Percentiles rank a stretch among this genome's conserved stretches.
These are phyloP conservation scores for Psittacus erithacus DNA, from an alignment of 2,113 vertebrate species.

Conservation along the genomic window DNA sequence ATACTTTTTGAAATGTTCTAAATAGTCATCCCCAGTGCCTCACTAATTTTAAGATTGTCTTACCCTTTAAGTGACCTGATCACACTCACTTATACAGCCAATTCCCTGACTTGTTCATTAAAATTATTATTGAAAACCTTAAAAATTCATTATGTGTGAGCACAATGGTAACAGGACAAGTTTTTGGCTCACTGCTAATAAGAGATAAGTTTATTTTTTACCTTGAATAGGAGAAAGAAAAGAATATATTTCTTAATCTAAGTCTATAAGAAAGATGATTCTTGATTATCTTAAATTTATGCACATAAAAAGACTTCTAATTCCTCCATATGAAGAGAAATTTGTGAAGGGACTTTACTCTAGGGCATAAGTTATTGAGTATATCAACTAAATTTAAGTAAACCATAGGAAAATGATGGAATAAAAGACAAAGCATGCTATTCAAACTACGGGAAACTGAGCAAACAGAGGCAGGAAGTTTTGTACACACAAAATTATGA, in stretches of 20 bases:
- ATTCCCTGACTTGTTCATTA: conserved; percentile 65
- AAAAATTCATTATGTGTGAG: conserved; percentile 67
- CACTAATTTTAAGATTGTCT: conserved; percentile 38
- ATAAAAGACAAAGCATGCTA: not conserved
- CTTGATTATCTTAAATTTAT: not conserved
- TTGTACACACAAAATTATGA: not conserved
- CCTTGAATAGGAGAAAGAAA: conserved; percentile 22
- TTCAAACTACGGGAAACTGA: not conserved
- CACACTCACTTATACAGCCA: not conserved
- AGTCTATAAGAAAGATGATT: not conserved
- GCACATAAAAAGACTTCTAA: not conserved
- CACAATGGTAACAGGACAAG: conserved; percentile 18
- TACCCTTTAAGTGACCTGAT: conserved; percentile 48
- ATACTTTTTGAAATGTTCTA: conserved; percentile 39
- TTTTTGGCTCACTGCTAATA: conserved; percentile 57
- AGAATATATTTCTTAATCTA: not conserved
- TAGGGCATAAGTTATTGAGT: not conserved
- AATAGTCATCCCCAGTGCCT: conserved; percentile 4
- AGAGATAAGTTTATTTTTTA: conserved; percentile 42
- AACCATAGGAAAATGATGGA: not conserved
- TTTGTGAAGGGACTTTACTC: not conserved
- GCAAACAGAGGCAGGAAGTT: not conserved
- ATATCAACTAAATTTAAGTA: not conserved
- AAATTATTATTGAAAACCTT: conserved; percentile 55
- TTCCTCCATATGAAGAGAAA: not conserved